These are phyloP conservation scores for Oreotrochilus melanogaster DNA, from an alignment of 2,113 vertebrate species.

Conservation along the genomic window DNA sequence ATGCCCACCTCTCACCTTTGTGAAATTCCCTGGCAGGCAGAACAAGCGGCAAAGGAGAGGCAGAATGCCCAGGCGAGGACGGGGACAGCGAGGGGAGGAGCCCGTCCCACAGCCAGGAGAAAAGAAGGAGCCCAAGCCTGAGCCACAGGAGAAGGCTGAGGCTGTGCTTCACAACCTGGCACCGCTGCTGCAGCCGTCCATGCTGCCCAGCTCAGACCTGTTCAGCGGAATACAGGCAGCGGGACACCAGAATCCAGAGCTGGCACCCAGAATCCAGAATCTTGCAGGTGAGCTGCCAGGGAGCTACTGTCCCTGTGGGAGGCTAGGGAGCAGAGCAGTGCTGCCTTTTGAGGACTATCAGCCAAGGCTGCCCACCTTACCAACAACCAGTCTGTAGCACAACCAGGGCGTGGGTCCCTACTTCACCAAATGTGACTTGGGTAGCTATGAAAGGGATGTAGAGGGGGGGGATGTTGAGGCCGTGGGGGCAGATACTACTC, in stretches of 20 bases:
- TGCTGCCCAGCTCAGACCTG: not conserved
- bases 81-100: not conserved
- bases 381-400: accelerated
- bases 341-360: not conserved
- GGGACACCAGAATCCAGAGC: no score
- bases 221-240: not conserved
- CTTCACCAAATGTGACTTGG: not conserved
- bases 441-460: not conserved
- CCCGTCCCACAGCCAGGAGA: not conserved
- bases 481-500: not conserved
- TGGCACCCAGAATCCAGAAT: not conserved
- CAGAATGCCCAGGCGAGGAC: not conserved
- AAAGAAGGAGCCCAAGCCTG: not conserved
- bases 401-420: not conserved
- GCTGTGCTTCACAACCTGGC: accelerated
- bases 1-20: not conserved
- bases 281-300: not conserved
- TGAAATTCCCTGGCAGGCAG: slow-evolving; percentile 44
- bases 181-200: accelerated
- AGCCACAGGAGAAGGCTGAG: not conserved
- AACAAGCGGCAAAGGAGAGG: slow-evolving; percentile 9
- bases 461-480: no score
- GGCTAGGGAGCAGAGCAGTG: accelerated
- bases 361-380: not conserved
- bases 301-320: accelerated